A percentile compares a stretch with the other conserved stretches of the same genome.
These are phyloP conservation scores for Scarus forsteni DNA, from an alignment of 2,797 vertebrate genomes.

Conservation along the genomic window DNA sequence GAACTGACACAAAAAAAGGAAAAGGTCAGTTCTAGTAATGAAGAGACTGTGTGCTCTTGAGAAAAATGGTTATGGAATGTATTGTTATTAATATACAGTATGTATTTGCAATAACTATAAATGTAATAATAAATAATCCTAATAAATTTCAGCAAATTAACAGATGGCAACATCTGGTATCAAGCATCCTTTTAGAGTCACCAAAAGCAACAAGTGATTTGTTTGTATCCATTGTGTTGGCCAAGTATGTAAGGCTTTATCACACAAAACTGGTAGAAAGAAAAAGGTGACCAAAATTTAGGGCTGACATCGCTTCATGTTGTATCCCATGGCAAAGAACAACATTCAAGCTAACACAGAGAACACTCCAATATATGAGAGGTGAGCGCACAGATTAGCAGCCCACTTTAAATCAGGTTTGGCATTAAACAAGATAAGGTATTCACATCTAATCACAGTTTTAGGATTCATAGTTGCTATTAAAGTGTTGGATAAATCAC, in stretches of 20 bases:
- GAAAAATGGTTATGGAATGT: too few relatives aligned
- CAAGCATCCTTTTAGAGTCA: too few relatives aligned
- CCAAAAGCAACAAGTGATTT: too few relatives aligned
- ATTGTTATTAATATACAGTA: too few relatives aligned
- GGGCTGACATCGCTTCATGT: conserved; percentile 6
- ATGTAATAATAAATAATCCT: too few relatives aligned
- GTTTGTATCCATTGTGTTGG: background rate
- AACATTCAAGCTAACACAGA: conserved; percentile 11
- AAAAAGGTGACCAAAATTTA: background rate
- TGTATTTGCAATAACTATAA: too few relatives aligned
- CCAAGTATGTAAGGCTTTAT: background rate
- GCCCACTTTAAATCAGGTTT: conserved; percentile 44
- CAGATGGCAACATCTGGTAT: too few relatives aligned
- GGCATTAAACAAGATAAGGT: conserved; percentile 50
- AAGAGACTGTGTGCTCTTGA: too few relatives aligned
- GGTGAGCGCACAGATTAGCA: conserved; percentile 43
- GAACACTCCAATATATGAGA: conserved; percentile 19
- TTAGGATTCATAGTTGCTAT: conserved; percentile 60
- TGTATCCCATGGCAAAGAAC: conserved; percentile 4
- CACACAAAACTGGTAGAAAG: conserved; percentile 4
- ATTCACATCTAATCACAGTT: conserved; percentile 43
- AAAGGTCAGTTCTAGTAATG: too few relatives aligned
- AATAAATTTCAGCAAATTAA: too few relatives aligned
- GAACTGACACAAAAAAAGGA: too few relatives aligned
- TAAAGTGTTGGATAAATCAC: conserved; percentile 71